Evolutionary conservation across 2,888 invertebrate genomes (phyloP).

Genomic region (Monochamus alternatus): DNA sequence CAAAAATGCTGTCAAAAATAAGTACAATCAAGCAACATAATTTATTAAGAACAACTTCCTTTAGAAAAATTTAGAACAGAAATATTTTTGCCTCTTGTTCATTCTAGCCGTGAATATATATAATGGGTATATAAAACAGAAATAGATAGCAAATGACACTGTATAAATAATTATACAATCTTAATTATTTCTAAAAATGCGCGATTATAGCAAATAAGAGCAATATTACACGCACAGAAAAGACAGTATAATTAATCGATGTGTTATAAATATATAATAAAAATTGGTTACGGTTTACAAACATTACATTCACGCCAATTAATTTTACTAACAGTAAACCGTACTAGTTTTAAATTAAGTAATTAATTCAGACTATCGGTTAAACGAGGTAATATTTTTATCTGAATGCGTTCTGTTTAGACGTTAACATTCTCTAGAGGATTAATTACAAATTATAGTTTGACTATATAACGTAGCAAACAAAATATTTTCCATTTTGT

Average conservation of each 20-base stretch:
- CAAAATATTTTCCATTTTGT: neutral
- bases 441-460: constrained; percentile 5
- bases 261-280: neutral
- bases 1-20: too few species aligned
- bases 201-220: neutral
- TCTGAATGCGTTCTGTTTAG: constrained; percentile 16
- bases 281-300: constrained; percentile 14
- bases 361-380: constrained; percentile 22
- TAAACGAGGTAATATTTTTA: constrained; percentile 24
- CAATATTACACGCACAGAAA: neutral
- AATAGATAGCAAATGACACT: too few species aligned
- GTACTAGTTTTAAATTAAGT: constrained; percentile 33
- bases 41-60: too few species aligned
- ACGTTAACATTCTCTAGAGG: constrained; percentile 13
- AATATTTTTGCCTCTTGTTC: too few species aligned
- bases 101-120: too few species aligned
- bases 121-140: too few species aligned
- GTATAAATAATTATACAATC: neutral
- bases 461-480: neutral
- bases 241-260: neutral
- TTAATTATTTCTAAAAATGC: neutral
- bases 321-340: constrained; percentile 6
- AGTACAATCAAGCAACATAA: too few species aligned
- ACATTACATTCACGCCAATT: constrained; percentile 23
- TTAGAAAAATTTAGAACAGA: too few species aligned